A percentile compares a stretch with the other conserved stretches of the same genome.
Evolutionary conservation across 1,140 invertebrate genomes (phyloP).

Genomic region (Lepidurus packardi): DNA sequence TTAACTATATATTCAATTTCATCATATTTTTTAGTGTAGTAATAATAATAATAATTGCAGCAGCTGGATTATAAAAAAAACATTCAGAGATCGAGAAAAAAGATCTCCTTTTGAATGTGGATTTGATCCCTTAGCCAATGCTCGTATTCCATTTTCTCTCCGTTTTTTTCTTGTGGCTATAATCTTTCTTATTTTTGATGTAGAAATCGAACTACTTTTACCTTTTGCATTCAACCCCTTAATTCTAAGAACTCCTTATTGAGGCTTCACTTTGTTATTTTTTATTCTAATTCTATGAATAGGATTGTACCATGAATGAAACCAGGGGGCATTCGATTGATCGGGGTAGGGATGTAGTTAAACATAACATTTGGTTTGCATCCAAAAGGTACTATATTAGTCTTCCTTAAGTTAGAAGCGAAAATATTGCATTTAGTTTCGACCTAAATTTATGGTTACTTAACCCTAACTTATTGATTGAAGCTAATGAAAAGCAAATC

Average conservation of each 20-base stretch:
- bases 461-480: slow-evolving; percentile 46
- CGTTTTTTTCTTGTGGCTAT: slow-evolving; percentile 57
- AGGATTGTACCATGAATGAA: slow-evolving; percentile 56
- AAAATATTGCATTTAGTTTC: slow-evolving; percentile 37
- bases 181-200: slow-evolving; percentile 62
- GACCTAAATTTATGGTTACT: slow-evolving; percentile 33
- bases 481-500: slow-evolving; percentile 54
- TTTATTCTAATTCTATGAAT: slow-evolving; percentile 53
- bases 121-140: slow-evolving; percentile 36
- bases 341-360: slow-evolving; percentile 54
- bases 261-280: slow-evolving; percentile 38
- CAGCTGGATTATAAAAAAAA: slow-evolving; percentile 52
- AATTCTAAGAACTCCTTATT: slow-evolving; percentile 32
- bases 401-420: slow-evolving; percentile 32
- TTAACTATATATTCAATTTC: slow-evolving; percentile 43
- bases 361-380: slow-evolving; percentile 58
- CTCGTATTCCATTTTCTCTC: slow-evolving; percentile 46
- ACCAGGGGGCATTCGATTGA: slow-evolving; percentile 56
- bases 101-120: slow-evolving; percentile 40
- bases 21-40: slow-evolving; percentile 45
- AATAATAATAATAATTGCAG: slow-evolving; percentile 45
- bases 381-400: slow-evolving; percentile 47
- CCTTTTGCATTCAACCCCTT: slow-evolving; percentile 48
- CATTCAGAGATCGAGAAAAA: slow-evolving; percentile 35
- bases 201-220: slow-evolving; percentile 55